Evolutionary conservation across 2,113 vertebrate species (phyloP).

Genomic region (Percopsis transmontana): DNA sequence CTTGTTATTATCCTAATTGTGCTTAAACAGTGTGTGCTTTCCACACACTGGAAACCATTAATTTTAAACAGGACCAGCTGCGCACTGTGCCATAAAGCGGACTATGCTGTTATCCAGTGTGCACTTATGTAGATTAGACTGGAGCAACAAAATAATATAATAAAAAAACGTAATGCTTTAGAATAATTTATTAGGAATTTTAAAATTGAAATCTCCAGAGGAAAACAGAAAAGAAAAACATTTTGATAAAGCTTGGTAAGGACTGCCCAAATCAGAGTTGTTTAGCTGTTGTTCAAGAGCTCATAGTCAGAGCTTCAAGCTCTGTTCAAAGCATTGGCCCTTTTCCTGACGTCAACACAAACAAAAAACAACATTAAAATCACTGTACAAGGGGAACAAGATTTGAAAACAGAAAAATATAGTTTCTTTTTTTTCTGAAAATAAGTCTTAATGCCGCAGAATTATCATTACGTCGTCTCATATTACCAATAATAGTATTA

Average conservation of each 20-base stretch:
- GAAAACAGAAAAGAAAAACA: slow-evolving; percentile 63
- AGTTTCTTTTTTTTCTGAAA: slow-evolving; percentile 74
- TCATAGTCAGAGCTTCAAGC: slow-evolving; percentile 45
- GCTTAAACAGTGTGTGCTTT: too few species aligned
- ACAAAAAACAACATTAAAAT: slow-evolving; percentile 65
- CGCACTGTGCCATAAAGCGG: too few species aligned
- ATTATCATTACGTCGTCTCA: slow-evolving; percentile 68
- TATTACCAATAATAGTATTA: slow-evolving; percentile 74
- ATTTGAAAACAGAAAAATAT: slow-evolving; percentile 77
- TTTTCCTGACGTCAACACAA: slow-evolving; percentile 66
- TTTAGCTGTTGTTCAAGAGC: slow-evolving; percentile 50
- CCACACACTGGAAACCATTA: too few species aligned
- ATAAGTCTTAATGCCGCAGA: slow-evolving; percentile 81
- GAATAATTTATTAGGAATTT: slow-evolving; percentile 99
- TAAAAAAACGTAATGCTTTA: slow-evolving; percentile 77
- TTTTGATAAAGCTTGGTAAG: slow-evolving; percentile 66
- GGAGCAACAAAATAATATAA: not conserved
- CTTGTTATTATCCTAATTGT: too few species aligned
- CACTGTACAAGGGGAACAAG: slow-evolving; percentile 72
- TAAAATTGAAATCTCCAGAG: slow-evolving; percentile 91
- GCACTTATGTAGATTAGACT: too few species aligned
- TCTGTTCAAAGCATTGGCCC: slow-evolving; percentile 62
- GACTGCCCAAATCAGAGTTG: slow-evolving; percentile 53
- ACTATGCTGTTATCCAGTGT: too few species aligned
- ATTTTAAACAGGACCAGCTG: too few species aligned